Evolutionary conservation across 2,113 vertebrate species (phyloP).

Genomic region (Talpa occidentalis): DNA sequence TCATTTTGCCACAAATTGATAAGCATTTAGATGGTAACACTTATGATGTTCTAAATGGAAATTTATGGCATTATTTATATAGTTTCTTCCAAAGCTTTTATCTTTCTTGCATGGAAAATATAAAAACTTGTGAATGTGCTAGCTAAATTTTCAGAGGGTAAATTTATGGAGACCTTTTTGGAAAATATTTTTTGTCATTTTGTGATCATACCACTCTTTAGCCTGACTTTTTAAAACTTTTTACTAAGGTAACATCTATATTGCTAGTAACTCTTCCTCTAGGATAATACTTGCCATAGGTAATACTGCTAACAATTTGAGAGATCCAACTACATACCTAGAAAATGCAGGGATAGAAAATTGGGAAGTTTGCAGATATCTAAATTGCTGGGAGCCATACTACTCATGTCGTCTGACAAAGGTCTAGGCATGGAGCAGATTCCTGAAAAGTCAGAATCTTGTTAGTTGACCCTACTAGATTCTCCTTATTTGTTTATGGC

Average conservation of each 20-base stretch:
- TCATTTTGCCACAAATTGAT: background rate
- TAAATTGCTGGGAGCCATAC: no score
- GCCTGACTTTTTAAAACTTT: slow-evolving; percentile 17
- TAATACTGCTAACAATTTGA: slow-evolving; percentile 25
- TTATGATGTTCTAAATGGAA: slow-evolving; percentile 21
- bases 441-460: no score
- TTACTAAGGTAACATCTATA: background rate
- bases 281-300: background rate
- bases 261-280: background rate
- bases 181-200: slow-evolving; percentile 16
- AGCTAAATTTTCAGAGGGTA: slow-evolving; percentile 12
- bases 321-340: background rate
- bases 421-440: no score
- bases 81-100: background rate
- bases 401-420: no score
- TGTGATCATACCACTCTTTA: background rate
- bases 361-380: slow-evolving; percentile 32
- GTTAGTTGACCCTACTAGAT: no score
- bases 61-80: background rate
- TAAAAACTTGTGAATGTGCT: slow-evolving; percentile 31
- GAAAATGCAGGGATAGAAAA: background rate
- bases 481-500: no score
- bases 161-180: slow-evolving; percentile 19
- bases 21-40: background rate
- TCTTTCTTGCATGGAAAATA: background rate